Percentiles rank a stretch among this genome's conserved stretches.
phyloP scores from a whole-genome alignment of 2,113 vertebrate genomes.

The Terrapene triunguis region DNA sequence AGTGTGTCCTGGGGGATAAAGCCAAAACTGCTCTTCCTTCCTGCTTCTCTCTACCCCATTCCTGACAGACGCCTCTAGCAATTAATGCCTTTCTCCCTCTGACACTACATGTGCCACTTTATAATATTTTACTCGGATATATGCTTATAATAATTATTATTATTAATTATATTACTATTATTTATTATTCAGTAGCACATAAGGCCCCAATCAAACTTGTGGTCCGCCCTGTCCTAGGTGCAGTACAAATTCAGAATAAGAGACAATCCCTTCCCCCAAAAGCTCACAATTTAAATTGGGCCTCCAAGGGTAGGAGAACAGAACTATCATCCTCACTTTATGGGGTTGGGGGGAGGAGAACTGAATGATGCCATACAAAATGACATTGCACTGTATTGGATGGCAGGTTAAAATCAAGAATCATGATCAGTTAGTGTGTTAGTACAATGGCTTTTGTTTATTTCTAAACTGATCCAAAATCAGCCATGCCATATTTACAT shows the following conservation, averaged over 20 bases:
- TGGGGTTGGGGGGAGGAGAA: rapidly evolving
- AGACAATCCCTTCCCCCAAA: background rate
- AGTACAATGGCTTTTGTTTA: constrained; percentile 69
- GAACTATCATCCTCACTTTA: background rate
- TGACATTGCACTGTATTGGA: rapidly evolving
- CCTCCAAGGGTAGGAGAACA: background rate
- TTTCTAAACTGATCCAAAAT: constrained; percentile 58
- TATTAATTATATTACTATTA: background rate
- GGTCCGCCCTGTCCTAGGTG: background rate
- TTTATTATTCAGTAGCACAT: background rate
- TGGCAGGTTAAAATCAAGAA: background rate
- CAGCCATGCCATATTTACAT: constrained; percentile 58
- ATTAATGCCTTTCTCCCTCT: background rate
- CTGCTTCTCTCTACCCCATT: background rate
- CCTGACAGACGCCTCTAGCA: background rate
- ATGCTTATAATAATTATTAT: background rate
- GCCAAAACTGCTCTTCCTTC: background rate
- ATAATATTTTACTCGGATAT: background rate
- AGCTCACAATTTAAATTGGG: background rate
- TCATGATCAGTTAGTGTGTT: rapidly evolving
- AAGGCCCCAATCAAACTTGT: background rate
- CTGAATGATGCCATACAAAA: background rate
- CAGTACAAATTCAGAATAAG: background rate
- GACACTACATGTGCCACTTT: background rate
- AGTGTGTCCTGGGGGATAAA: background rate